Evolutionary conservation across 2,797 vertebrate species (phyloP).

Genomic region (Sitta carolinensis): DNA sequence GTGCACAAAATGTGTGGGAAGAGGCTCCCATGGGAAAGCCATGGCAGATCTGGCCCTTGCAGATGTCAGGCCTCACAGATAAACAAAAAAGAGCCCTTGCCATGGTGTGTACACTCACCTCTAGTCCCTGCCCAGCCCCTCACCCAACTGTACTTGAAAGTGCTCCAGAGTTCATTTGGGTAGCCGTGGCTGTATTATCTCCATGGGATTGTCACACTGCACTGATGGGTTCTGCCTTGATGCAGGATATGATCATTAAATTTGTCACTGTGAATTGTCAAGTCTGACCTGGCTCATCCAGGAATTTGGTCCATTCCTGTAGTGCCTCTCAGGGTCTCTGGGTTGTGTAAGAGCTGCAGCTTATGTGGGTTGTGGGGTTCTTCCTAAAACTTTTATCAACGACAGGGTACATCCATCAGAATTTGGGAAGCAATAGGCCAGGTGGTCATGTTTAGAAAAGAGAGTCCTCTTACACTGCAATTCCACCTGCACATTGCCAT

Average conservation of each 20-base stretch:
- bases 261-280: not conserved
- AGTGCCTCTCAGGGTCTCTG: not conserved
- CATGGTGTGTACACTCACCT: rapidly evolving
- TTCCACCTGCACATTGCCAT: not conserved
- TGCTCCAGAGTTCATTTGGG: not conserved
- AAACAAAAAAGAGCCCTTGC: not conserved
- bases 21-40: not conserved
- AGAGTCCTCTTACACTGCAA: not conserved
- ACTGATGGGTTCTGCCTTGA: not conserved
- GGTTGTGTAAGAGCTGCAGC: not conserved
- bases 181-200: rapidly evolving
- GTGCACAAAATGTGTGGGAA: not conserved
- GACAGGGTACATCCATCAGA: not conserved
- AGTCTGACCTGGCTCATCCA: not conserved
- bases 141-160: not conserved
- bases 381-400: not conserved
- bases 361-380: not conserved
- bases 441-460: not conserved
- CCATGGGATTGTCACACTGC: rapidly evolving
- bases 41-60: not conserved
- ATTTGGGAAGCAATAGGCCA: not conserved
- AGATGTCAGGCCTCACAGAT: not conserved
- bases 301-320: not conserved
- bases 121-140: not conserved
- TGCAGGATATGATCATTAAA: rapidly evolving